phyloP scores from a whole-genome alignment of 2,113 vertebrate genomes.

The Saccopteryx leptura region DNA sequence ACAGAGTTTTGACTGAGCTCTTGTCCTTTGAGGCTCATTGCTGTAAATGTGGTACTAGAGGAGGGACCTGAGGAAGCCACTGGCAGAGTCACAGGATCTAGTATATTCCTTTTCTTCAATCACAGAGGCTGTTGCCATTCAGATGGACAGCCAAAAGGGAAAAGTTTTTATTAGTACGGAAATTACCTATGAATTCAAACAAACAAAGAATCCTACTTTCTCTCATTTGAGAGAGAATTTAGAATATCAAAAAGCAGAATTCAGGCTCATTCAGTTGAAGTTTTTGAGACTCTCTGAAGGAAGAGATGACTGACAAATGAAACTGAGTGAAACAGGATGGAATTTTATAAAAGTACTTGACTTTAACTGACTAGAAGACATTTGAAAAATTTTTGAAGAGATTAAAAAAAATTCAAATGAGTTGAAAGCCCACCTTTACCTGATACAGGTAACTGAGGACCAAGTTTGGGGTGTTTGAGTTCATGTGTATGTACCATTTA shows the following conservation, averaged over 20 bases:
- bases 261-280: constrained; percentile 2
- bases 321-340: constrained; percentile 4
- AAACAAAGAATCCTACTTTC: neutral
- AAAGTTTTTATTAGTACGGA: constrained; percentile 37
- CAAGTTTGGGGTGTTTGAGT: neutral
- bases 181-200: constrained; percentile 25
- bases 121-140: neutral
- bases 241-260: constrained; percentile 20
- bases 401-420: neutral
- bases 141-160: constrained; percentile 51
- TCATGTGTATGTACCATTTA: neutral
- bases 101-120: neutral
- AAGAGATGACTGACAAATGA: constrained; percentile 41
- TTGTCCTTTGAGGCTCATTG: constrained; percentile 58
- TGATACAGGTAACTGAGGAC: constrained; percentile 12
- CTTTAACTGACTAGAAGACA: constrained; percentile 24
- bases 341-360: constrained; percentile 53
- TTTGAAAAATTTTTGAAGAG: constrained; percentile 57
- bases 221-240: constrained; percentile 57
- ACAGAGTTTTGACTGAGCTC: constrained; percentile 54
- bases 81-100: neutral
- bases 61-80: neutral
- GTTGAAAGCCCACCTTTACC: neutral
- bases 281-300: constrained; percentile 39
- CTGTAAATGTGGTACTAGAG: constrained; percentile 39